Evolutionary conservation across 2,888 invertebrate genomes (phyloP).

Genomic region (Gastracanthus pulcherrimus): DNA sequence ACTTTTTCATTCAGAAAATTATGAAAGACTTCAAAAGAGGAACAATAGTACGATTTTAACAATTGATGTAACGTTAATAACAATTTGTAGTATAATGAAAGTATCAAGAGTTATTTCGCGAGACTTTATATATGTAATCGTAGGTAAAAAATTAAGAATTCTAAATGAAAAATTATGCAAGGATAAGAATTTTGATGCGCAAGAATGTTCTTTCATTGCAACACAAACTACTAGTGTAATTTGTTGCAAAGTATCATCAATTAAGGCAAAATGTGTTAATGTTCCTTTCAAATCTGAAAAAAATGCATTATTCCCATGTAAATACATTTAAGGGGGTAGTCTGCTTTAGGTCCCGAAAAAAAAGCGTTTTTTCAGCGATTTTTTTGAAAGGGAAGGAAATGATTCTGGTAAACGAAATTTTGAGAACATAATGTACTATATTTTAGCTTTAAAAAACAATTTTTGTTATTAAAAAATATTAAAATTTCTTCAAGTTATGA

Average conservation of each 20-base stretch:
- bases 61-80: neutral
- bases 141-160: neutral
- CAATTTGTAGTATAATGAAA: neutral
- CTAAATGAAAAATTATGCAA: neutral
- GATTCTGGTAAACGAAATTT: too few relatives aligned
- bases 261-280: neutral
- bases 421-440: too few relatives aligned
- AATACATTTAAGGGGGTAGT: too few relatives aligned
- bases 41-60: neutral
- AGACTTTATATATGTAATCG: too few relatives aligned
- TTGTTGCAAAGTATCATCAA: neutral
- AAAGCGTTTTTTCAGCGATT: too few relatives aligned
- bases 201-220: neutral
- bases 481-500: too few relatives aligned
- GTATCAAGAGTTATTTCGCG: neutral
- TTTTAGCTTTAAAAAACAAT: too few relatives aligned
- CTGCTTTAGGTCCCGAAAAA: too few relatives aligned
- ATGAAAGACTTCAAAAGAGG: neutral
- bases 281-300: neutral
- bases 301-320: too few relatives aligned
- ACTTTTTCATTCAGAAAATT: neutral
- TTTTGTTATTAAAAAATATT: too few relatives aligned
- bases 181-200: neutral
- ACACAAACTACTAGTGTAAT: neutral
- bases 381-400: too few relatives aligned